phyloP scores from a whole-genome alignment of 1,140 invertebrate genomes.

The Caenorhabditis inopinata region DNA sequence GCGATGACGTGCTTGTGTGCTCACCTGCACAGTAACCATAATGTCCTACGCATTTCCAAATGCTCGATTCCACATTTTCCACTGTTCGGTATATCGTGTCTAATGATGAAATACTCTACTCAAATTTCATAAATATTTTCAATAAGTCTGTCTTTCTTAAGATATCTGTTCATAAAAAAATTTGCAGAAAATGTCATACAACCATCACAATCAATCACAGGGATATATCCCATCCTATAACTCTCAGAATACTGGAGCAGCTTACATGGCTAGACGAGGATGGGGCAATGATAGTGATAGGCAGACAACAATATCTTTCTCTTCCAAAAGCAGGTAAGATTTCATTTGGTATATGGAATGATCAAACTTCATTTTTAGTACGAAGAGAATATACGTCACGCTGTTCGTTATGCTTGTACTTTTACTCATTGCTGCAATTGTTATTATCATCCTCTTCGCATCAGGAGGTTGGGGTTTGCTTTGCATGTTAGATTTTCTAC shows the following conservation, averaged over 20 bases:
- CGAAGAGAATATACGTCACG: constrained; percentile 2
- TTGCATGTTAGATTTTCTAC: no score
- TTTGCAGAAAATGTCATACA: constrained; percentile 30
- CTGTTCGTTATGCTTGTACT: constrained; percentile 10
- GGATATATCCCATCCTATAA: background rate
- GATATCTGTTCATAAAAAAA: background rate
- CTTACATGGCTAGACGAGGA: constrained; percentile 28
- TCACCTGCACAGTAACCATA: constrained; percentile 17
- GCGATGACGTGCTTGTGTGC: constrained; percentile 12
- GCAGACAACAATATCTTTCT: background rate
- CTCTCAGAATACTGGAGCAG: constrained; percentile 10
- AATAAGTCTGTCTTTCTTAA: background rate
- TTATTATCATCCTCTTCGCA: constrained; percentile 33
- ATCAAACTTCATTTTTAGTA: background rate
- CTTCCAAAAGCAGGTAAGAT: background rate
- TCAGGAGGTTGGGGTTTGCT: constrained; percentile 2
- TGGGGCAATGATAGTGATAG: constrained; percentile 35
- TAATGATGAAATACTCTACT: background rate
- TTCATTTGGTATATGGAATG: background rate
- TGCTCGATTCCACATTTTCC: background rate
- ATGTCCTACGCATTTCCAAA: constrained; percentile 15
- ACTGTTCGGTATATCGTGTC: background rate
- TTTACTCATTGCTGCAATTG: constrained; percentile 32
- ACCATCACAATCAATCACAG: constrained; percentile 19
- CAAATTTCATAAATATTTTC: background rate